A percentile compares a stretch with the other conserved stretches of the same genome.
Evolutionary conservation across 2,888 invertebrate genomes (phyloP).

Genomic region (Meiosimyza platycephala): DNA sequence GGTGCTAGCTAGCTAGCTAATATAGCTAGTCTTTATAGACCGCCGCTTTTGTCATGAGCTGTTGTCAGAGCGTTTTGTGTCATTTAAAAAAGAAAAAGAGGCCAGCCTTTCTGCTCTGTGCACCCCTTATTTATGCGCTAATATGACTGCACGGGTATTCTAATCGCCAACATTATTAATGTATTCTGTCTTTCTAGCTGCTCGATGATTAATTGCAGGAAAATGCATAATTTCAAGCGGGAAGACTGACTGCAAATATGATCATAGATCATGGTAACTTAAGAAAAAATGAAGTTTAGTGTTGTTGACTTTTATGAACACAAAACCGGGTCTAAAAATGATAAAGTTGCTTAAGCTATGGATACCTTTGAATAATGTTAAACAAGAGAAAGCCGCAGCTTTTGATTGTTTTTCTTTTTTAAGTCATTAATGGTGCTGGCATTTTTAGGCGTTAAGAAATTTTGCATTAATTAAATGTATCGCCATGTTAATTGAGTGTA

Average conservation of each 20-base stretch:
- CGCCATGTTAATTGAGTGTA: too few relatives aligned
- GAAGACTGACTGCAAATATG: background rate
- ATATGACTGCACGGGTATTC: slow-evolving; percentile 16
- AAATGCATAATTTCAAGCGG: slow-evolving; percentile 31
- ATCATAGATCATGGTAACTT: background rate
- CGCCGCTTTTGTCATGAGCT: background rate
- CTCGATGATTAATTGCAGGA: slow-evolving; percentile 38
- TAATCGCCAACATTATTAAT: slow-evolving; percentile 35
- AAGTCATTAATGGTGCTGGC: too few relatives aligned
- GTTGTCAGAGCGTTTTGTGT: slow-evolving; percentile 19
- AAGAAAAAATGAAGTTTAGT: background rate
- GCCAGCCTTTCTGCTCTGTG: slow-evolving; percentile 16
- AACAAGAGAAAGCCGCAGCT: too few relatives aligned
- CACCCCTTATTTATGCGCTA: slow-evolving; percentile 24
- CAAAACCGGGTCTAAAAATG: background rate
- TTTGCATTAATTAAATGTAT: too few relatives aligned
- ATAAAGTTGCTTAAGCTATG: too few relatives aligned
- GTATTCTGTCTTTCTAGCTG: slow-evolving; percentile 19
- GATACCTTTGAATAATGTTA: too few relatives aligned
- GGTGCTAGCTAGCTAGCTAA: background rate
- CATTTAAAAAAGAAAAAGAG: slow-evolving; percentile 16
- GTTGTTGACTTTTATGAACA: background rate
- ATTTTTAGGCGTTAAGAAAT: too few relatives aligned
- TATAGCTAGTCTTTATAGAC: background rate
- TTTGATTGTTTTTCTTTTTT: too few relatives aligned